Base-by-base conservation (phyloP, 2,113 vertebrate species). In the Pluvialis apricaria region DNA sequence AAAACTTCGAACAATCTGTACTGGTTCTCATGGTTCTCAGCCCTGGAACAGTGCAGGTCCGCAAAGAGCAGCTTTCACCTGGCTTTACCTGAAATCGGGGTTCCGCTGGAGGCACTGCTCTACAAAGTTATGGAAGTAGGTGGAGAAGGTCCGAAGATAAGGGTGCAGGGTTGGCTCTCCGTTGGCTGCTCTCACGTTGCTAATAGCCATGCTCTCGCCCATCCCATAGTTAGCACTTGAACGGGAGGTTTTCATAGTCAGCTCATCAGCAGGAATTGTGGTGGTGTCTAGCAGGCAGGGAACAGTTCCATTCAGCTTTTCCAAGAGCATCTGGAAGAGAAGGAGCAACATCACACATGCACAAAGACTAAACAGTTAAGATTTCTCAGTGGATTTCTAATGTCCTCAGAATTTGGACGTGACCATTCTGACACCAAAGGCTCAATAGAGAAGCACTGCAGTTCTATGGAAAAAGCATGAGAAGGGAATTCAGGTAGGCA, bases 271-370 rank as follows among this genome's bases (percentile, higher is more conserved):
- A 3, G 99, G 99, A 72, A 99, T 99, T 1, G 99, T 99, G 96
- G 99, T 99, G 84, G 99, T 99, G 97, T 99, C 99, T 47, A 99
- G 92, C 83, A 99, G 96, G 95, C 99, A 99, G 16, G 99, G 99
- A 57, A 99, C 99, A 0, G 99, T 99, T 40, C 99, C 99, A 0
- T 99, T 99, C 77, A 99, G 97, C 93, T 99, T 99, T 92, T 99
- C 99, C 95, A 99, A 96, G 58, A 99, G 98, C 99, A 99, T 99
- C 99, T 99, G 95, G 21, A 65, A 55, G 13, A 44, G 76, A 85
- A 64, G 24, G 18, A 69, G 15, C 7, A 76, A 58, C 29, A 51
- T 8, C 45, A 29, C 15, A 31, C 10, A 28, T 10, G 26, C 1
- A 15, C 31, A 6, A 24, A 60, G 40, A 21, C 17, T 1, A 57